phyloP scores from a whole-genome alignment of 2,797 vertebrate genomes.

The Gambelia wislizenii region DNA sequence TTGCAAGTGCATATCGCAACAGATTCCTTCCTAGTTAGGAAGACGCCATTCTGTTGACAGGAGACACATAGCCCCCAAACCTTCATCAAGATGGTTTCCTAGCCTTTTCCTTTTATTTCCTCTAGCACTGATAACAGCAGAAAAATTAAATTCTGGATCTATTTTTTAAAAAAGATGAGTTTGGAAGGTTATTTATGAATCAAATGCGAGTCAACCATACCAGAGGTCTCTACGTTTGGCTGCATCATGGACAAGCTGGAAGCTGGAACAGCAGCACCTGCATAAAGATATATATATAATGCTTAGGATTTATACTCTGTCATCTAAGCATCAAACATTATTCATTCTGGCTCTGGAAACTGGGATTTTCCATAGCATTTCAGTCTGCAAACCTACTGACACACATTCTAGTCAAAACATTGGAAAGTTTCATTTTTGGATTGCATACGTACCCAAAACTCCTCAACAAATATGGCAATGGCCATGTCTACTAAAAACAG shows the following conservation, averaged over 20 bases:
- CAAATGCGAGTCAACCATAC: background rate
- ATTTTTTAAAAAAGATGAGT: background rate
- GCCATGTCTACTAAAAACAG: background rate
- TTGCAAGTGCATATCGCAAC: background rate
- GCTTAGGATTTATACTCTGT: no score
- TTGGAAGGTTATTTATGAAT: background rate
- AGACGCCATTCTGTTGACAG: background rate
- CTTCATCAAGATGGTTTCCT: no score
- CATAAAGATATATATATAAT: accelerated
- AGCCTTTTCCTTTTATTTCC: background rate
- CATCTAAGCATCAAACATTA: background rate
- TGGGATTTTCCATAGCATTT: background rate
- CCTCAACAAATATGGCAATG: background rate
- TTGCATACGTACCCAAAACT: background rate
- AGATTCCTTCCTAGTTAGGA: background rate
- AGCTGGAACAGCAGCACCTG: conserved; percentile 32
- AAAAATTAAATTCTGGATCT: background rate
- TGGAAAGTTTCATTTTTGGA: no score
- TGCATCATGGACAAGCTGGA: conserved; percentile 23
- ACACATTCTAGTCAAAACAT: background rate
- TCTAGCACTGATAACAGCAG: no score
- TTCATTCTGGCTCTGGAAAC: background rate
- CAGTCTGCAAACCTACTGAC: no score
- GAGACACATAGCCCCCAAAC: no score
- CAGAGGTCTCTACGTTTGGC: accelerated